A percentile compares a stretch with the other conserved stretches of the same genome.
These are phyloP conservation scores for Cabera pusaria DNA, from an alignment of 2,888 invertebrate genomes.

Conservation along the genomic window DNA sequence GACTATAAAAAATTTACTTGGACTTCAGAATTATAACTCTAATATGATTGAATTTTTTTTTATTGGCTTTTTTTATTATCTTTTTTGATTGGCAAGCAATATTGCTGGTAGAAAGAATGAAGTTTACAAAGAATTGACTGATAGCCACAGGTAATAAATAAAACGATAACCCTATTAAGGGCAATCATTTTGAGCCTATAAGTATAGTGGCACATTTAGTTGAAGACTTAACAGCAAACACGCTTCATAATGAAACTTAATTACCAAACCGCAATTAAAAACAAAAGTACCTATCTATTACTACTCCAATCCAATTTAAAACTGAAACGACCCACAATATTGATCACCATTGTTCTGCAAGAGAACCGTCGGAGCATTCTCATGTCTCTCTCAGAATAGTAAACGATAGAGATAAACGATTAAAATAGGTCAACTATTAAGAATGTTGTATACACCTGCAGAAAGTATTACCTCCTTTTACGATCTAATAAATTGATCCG, in stretches of 20 bases:
- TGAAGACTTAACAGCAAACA: conserved; percentile 12
- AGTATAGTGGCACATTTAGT: too few species aligned
- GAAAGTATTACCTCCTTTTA: conserved; percentile 56
- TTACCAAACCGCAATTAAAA: conserved; percentile 11
- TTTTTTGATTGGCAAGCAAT: too few species aligned
- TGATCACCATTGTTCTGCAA: conserved; percentile 14
- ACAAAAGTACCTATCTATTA: conserved; percentile 6
- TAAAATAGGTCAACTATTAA: conserved; percentile 28
- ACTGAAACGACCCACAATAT: conserved; percentile 12
- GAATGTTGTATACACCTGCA: conserved; percentile 49
- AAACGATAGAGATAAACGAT: conserved; percentile 19
- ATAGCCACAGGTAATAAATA: too few species aligned
- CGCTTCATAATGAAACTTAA: too few species aligned
- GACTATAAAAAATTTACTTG: too few species aligned
- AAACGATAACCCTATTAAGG: too few species aligned
- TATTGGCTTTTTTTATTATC: too few species aligned
- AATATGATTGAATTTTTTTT: too few species aligned
- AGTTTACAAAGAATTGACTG: too few species aligned
- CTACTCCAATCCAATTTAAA: conserved; percentile 12
- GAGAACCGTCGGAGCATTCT: conserved; percentile 13
- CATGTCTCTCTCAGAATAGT: conserved; percentile 13
- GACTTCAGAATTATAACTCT: too few species aligned
- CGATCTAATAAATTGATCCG: conserved; percentile 61
- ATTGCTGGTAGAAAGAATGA: too few species aligned
- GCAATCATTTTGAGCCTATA: too few species aligned